A percentile compares a stretch with the other conserved stretches of the same genome.
Evolutionary conservation across 92 coral and sea anemone genomes (phyloP).

Genomic region (Metridium senile): DNA sequence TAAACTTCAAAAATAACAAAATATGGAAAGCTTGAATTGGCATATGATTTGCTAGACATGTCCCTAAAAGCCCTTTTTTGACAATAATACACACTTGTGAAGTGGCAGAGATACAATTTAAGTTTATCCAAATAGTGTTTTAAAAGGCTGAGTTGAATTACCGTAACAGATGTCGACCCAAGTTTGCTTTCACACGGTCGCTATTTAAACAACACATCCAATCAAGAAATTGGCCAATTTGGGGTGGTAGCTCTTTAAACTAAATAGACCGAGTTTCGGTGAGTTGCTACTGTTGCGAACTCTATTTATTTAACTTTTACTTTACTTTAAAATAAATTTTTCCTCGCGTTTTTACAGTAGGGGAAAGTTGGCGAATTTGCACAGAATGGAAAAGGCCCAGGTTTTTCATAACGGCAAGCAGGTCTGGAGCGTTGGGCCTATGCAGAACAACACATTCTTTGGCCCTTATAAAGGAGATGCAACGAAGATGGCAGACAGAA

Average conservation of each 20-base stretch:
- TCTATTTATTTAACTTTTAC: background rate
- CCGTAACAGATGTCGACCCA: conserved; percentile 72
- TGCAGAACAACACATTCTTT: conserved; percentile 57
- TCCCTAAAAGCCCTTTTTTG: conserved; percentile 75
- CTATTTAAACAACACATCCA: conserved; percentile 65
- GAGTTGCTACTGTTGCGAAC: background rate
- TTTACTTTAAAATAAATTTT: no score
- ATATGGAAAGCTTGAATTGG: conserved; percentile 34
- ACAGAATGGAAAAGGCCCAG: conserved; percentile 54
- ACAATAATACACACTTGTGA: conserved; percentile 77
- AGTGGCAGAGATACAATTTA: conserved; percentile 68
- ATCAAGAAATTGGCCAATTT: conserved; percentile 55
- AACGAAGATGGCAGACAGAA: conserved; percentile 2
- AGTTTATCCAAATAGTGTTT: conserved; percentile 87
- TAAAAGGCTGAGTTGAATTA: conserved; percentile 82
- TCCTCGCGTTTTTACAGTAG: no score
- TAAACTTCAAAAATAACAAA: conserved; percentile 15
- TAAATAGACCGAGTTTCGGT: background rate
- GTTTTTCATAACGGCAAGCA: conserved; percentile 47
- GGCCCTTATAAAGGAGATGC: conserved; percentile 60
- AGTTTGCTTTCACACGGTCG: conserved; percentile 67
- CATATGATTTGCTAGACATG: conserved; percentile 79
- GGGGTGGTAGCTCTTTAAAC: conserved; percentile 6
- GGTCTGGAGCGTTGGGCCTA: conserved; percentile 58
- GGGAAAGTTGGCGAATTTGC: background rate